Evolutionary conservation across 2,888 invertebrate genomes (phyloP).

Genomic region (Notodonta dromedarius): DNA sequence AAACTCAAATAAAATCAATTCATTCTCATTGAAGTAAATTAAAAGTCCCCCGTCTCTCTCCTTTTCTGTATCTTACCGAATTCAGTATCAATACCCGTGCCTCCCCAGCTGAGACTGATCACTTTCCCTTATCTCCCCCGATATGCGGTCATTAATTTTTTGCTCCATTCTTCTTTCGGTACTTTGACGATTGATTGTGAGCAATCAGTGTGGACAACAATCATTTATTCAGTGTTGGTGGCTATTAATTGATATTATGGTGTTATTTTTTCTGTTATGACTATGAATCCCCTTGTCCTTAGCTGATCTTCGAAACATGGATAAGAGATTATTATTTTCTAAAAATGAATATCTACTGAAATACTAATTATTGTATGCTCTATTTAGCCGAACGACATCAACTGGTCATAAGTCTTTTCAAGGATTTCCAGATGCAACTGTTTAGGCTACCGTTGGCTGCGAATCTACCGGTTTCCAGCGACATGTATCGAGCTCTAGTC

Average conservation of each 20-base stretch:
- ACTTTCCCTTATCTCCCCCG: conserved; percentile 58
- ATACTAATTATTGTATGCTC: too few relatives aligned
- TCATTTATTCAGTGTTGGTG: conserved; percentile 52
- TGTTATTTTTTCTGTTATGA: conserved; percentile 22
- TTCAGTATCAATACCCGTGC: conserved; percentile 54
- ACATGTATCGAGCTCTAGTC: too few relatives aligned
- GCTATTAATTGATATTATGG: conserved; percentile 48
- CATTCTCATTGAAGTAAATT: conserved; percentile 29
- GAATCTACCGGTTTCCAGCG: too few relatives aligned
- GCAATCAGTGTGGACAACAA: conserved; percentile 61
- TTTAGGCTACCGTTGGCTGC: too few relatives aligned
- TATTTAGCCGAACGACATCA: too few relatives aligned
- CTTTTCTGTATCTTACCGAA: conserved; percentile 41
- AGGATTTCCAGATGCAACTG: too few relatives aligned
- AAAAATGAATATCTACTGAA: too few relatives aligned
- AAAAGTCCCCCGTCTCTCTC: conserved; percentile 25
- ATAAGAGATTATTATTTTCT: too few relatives aligned
- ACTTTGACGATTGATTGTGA: conserved; percentile 61
- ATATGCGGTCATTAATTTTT: conserved; percentile 74
- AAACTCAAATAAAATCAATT: too few relatives aligned
- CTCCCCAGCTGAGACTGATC: conserved; percentile 44
- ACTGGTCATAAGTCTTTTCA: too few relatives aligned
- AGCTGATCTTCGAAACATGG: too few relatives aligned
- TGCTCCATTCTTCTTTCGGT: conserved; percentile 48
- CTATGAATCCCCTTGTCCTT: too few relatives aligned